Conservation (phyloP, 2,113 vertebrate species). For the Pseudorhombus dupliciocellatus region DNA sequence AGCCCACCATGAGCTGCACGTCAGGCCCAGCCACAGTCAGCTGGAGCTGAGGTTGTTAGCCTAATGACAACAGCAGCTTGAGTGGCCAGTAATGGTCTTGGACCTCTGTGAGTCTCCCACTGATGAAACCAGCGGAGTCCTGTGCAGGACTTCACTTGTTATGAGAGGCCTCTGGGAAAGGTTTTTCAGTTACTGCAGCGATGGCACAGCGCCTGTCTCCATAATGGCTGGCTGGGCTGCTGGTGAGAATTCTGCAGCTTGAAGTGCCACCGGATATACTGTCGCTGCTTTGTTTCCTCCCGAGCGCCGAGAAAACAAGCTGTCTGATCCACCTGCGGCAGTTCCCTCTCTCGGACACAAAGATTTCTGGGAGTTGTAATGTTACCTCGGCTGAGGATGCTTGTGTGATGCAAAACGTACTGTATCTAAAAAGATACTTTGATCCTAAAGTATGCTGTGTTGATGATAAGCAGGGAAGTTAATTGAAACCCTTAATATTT, state of each 20-base stretch:
- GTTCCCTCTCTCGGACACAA: conserved; percentile 9
- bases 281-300: conserved; percentile 39
- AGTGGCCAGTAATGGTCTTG: conserved; percentile 43
- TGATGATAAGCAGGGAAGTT: conserved; percentile 60
- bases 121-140: conserved; percentile 47
- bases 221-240: conserved; percentile 47
- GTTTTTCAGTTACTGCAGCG: conserved; percentile 50
- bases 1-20: conserved; percentile 10
- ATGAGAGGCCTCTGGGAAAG: conserved; percentile 30
- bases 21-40: conserved; percentile 32
- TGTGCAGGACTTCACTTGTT: conserved; percentile 54
- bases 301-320: conserved; percentile 45
- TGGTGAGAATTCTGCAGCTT: conserved; percentile 52
- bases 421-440: conserved; percentile 46
- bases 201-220: conserved; percentile 37
- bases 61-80: conserved; percentile 42
- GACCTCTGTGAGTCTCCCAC: conserved; percentile 26
- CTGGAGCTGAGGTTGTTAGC: conserved; percentile 48
- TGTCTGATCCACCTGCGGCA: conserved; percentile 28
- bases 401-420: conserved; percentile 31
- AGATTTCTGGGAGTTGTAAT: conserved; percentile 10
- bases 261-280: conserved; percentile 48
- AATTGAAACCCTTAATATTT: conserved; percentile 62
- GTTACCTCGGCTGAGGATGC: conserved; percentile 28
- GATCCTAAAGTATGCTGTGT: conserved; percentile 51